Base-by-base conservation (phyloP, 2,113 vertebrate species). In the Hemiscyllium ocellatum region DNA sequence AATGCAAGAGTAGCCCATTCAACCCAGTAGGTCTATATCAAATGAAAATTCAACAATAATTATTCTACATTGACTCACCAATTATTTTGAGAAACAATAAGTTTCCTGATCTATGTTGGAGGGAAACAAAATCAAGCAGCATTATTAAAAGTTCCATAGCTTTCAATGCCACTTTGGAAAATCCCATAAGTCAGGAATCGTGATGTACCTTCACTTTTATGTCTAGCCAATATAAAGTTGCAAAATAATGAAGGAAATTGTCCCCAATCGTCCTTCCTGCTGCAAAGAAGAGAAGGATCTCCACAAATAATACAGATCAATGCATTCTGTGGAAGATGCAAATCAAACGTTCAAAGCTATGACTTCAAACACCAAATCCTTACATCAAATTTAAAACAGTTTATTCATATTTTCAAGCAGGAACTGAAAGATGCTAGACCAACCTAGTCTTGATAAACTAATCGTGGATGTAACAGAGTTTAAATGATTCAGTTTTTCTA, bases 401-500 rank as follows among this genome's bases (percentile, higher is more conserved):
- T n/a, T 66, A 68, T 37, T 37, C n/a, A n/a, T 22, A 22, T 93
- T 37, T 91, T 65, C 2, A 93, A 93, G 37, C 33, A 61, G 89
- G 61, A 24, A 24, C 29, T 66, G 61, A 93, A n/a, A 33, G 56
- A 66, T 66, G 33, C 66, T 20, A 19, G 7, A 68, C 37, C 89
- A 37, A 37, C 61, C 20, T 37, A 15, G 89, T 93, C 19, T n/a
- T n/a, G 6, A 37, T 65, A 93, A 93, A 93, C 61, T 93, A 66
- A 37, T 93, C 61, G 37, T 22, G 33, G 19, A 33, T n/a, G 33
- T 66, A 93, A n/a, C 33, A 2, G 20, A 19, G 33, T 37, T 93
- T 66, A 93, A 93, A 66, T 61, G 89, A 93, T 93, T 93, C 61
- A 17, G 66, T 93, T 93, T 65, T 93, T 66, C 61, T 22, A 37